phyloP scores from a whole-genome alignment of 2,797 vertebrate species.

The Anableps anableps region DNA sequence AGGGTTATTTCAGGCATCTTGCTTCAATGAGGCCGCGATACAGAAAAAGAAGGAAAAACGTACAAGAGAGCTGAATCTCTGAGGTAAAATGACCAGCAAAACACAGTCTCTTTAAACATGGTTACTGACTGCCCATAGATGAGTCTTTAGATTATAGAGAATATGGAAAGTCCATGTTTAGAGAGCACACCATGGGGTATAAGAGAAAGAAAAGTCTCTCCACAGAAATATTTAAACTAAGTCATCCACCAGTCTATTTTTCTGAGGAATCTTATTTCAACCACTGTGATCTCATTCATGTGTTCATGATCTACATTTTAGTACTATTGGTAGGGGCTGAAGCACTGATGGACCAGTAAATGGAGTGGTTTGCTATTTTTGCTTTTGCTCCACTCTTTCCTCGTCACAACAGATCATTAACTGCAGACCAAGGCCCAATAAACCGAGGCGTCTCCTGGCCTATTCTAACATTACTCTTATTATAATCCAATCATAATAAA shows the following conservation, averaged over 20 bases:
- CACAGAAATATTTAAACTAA: background rate
- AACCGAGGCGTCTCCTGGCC: too few relatives aligned
- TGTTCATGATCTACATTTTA: background rate
- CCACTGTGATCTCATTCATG: too few relatives aligned
- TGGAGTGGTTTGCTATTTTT: background rate
- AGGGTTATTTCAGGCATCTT: constrained; percentile 76
- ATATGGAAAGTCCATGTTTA: too few relatives aligned
- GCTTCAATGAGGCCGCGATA: constrained; percentile 42
- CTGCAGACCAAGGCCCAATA: background rate
- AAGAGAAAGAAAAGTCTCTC: background rate
- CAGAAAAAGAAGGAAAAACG: constrained; percentile 6
- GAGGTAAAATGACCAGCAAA: constrained; percentile 52
- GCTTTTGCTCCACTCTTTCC: too few relatives aligned
- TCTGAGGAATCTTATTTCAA: too few relatives aligned
- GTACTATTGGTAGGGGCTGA: background rate
- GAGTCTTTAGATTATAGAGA: background rate
- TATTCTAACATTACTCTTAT: too few relatives aligned
- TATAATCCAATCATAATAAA: too few relatives aligned
- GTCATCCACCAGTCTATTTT: too few relatives aligned
- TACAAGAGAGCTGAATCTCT: constrained; percentile 35
- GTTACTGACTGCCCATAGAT: background rate
- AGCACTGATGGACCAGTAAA: background rate
- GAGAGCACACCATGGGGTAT: background rate
- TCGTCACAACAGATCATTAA: background rate
- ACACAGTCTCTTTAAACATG: constrained; percentile 21